These are phyloP conservation scores for Engraulis encrasicolus DNA, from an alignment of 2,113 vertebrate species.

Conservation along the genomic window DNA sequence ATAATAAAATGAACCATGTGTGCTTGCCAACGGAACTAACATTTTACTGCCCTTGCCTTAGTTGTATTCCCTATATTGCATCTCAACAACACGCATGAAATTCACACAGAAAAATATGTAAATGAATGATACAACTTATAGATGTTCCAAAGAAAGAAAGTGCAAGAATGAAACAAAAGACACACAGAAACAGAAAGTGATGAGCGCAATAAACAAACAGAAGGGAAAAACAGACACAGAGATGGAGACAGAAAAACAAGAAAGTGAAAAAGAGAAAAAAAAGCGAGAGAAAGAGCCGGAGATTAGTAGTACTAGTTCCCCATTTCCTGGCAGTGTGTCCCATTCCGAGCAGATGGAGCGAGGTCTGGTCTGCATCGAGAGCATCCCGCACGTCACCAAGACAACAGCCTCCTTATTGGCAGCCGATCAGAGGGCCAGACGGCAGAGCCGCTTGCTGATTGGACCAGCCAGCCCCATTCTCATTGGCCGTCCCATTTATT, in stretches of 20 bases:
- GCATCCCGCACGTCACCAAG: background rate
- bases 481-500: slow-evolving; percentile 13
- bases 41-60: background rate
- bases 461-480: background rate
- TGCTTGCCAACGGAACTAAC: too few relatives aligned
- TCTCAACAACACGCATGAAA: background rate
- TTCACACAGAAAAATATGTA: too few relatives aligned
- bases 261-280: background rate
- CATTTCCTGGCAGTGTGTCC: background rate
- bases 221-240: background rate
- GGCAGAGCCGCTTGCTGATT: background rate
- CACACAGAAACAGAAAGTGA: background rate
- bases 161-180: background rate
- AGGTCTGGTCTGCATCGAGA: background rate
- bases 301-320: background rate
- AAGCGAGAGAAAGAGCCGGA: background rate
- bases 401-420: slow-evolving; percentile 22
- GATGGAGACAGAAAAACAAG: background rate
- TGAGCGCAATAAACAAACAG: background rate
- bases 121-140: too few relatives aligned
- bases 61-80: background rate
- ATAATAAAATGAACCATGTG: too few relatives aligned
- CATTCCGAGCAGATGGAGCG: background rate
- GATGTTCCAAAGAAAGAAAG: background rate
- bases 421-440: background rate